Conservation (phyloP, 1,140 invertebrate species). For the Lysiphlebus fabarum region DNA sequence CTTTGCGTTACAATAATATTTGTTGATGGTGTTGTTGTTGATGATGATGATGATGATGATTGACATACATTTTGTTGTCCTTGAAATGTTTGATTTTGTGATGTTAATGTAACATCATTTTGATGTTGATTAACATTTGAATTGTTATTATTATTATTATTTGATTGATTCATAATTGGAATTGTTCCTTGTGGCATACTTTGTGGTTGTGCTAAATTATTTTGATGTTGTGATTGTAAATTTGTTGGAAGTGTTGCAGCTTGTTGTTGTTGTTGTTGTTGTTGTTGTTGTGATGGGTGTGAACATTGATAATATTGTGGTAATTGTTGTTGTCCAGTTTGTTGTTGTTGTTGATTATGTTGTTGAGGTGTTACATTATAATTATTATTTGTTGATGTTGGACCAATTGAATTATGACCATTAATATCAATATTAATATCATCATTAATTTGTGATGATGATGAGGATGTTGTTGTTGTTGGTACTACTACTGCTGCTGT, state of each 20-base stretch:
- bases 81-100: slow-evolving; percentile 40
- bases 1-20: slow-evolving; percentile 28
- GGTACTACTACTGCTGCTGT: no score
- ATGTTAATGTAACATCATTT: slow-evolving; percentile 37
- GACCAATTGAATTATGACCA: slow-evolving; percentile 34
- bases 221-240: slow-evolving; percentile 57
- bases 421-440: slow-evolving; percentile 22
- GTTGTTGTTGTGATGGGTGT: slow-evolving; percentile 34
- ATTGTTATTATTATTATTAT: slow-evolving; percentile 42
- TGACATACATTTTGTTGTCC: slow-evolving; percentile 38
- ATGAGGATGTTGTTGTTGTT: no score
- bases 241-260: slow-evolving; percentile 60
- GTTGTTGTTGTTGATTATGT: slow-evolving; percentile 37
- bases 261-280: slow-evolving; percentile 40
- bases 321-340: slow-evolving; percentile 30
- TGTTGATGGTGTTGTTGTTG: slow-evolving; percentile 33
- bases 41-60: slow-evolving; percentile 19
- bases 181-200: slow-evolving; percentile 60
- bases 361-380: slow-evolving; percentile 33
- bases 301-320: slow-evolving; percentile 30
- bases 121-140: slow-evolving; percentile 52
- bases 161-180: slow-evolving; percentile 57
- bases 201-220: slow-evolving; percentile 54
- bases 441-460: no score
- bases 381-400: slow-evolving; percentile 28